phyloP scores from a whole-genome alignment of 2,888 invertebrate species.

The Malachius bipustulatus region DNA sequence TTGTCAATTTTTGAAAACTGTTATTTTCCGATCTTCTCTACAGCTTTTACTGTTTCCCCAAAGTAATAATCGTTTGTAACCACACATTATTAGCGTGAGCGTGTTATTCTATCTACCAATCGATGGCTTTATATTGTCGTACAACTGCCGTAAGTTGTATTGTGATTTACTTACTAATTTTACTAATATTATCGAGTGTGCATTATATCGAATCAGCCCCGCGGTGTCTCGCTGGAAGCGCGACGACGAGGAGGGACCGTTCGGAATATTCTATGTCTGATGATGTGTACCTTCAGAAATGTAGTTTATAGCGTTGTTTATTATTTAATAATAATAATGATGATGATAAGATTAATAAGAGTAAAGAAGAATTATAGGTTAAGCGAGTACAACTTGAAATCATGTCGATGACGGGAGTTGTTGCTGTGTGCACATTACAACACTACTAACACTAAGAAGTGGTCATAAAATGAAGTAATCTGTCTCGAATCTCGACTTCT shows the following conservation, averaged over 20 bases:
- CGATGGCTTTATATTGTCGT: no score
- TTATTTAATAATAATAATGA: conserved; percentile 28
- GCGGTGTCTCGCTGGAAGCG: conserved; percentile 3
- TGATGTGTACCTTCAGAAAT: conserved; percentile 36
- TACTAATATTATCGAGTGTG: conserved; percentile 29
- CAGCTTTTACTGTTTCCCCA: no score
- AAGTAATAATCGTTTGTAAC: no score
- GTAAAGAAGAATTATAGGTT: conserved; percentile 25
- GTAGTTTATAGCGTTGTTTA: conserved; percentile 33
- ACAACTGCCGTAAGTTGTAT: conserved; percentile 25
- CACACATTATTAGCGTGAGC: no score
- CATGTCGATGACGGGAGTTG: no score
- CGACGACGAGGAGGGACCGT: conserved; percentile 10
- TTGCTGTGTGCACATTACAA: no score
- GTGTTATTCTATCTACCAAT: no score
- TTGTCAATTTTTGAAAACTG: conserved; percentile 3
- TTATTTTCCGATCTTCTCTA: no score
- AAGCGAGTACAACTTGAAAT: conserved; percentile 31
- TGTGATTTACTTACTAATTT: conserved; percentile 34
- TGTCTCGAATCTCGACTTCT: no score
- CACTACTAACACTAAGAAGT: no score
- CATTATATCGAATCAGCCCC: conserved; percentile 25
- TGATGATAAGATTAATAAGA: conserved; percentile 24
- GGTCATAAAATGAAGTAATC: no score
- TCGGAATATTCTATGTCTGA: conserved; percentile 33